Percentiles rank a stretch among this genome's conserved stretches.
phyloP scores from a whole-genome alignment of 2,797 vertebrate species.

The Pseudochaenichthys georgianus region DNA sequence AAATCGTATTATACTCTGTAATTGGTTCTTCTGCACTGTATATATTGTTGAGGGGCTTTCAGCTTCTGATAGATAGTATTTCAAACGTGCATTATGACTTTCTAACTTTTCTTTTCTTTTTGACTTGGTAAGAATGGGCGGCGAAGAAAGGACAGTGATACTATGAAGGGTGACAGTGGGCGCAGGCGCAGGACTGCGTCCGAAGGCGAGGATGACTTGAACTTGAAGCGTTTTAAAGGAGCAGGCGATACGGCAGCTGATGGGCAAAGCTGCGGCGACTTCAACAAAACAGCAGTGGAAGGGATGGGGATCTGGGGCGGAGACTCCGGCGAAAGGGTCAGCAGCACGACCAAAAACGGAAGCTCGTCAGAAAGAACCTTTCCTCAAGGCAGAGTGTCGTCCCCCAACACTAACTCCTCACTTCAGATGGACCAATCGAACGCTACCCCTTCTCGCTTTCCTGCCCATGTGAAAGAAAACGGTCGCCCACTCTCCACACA shows the following conservation, averaged over 20 bases:
- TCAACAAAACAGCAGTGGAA: constrained; percentile 85
- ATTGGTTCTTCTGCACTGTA: neutral
- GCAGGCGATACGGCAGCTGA: constrained; percentile 84
- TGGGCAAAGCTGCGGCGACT: constrained; percentile 84
- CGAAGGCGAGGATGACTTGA: constrained; percentile 92
- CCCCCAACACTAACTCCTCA: constrained; percentile 65
- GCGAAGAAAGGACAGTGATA: constrained; percentile 82
- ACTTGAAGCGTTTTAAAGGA: constrained; percentile 94
- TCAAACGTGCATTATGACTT: neutral
- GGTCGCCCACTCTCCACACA: constrained; percentile 90
- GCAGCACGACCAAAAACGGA: constrained; percentile 80
- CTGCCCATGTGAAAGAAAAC: constrained; percentile 94
- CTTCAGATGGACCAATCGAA: constrained; percentile 90
- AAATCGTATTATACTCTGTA: neutral
- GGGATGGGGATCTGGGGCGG: constrained; percentile 87
- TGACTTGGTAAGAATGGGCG: constrained; percentile 75
- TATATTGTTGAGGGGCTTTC: neutral
- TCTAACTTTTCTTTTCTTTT: neutral
- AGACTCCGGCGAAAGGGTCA: constrained; percentile 80
- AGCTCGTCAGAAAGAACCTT: constrained; percentile 71
- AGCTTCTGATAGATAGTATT: neutral
- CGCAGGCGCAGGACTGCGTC: constrained; percentile 93
- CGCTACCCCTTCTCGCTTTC: constrained; percentile 57
- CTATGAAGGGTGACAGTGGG: constrained; percentile 84
- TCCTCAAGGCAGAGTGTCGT: constrained; percentile 64